Conservation (phyloP, 1,140 invertebrate genomes). For the Tenebrio molitor region DNA sequence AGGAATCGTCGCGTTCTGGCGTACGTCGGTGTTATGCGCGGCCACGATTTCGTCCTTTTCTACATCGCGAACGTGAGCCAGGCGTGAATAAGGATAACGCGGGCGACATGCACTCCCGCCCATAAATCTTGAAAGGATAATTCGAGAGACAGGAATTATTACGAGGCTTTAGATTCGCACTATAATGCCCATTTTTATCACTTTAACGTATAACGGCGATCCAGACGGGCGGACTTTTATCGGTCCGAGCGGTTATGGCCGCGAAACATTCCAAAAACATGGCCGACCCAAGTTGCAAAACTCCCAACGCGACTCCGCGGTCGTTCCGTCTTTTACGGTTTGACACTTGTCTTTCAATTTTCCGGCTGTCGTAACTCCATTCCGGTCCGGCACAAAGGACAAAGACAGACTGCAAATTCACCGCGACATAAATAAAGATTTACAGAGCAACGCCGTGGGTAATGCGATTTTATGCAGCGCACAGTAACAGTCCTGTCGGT, state of each 20-base stretch:
- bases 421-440: too few species aligned
- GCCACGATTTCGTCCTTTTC: constrained; percentile 33
- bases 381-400: too few species aligned
- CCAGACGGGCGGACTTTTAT: constrained; percentile 3
- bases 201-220: constrained; percentile 47
- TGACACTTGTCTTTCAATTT: too few species aligned
- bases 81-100: constrained; percentile 35
- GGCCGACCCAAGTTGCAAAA: background rate
- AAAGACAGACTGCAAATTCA: too few species aligned
- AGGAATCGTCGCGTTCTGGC: constrained; percentile 36
- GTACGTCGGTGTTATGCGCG: constrained; percentile 25
- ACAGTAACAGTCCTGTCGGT: too few species aligned
- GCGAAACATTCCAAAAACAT: too few species aligned
- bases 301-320: background rate
- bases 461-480: too few species aligned
- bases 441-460: too few species aligned
- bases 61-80: constrained; percentile 3
- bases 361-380: too few species aligned
- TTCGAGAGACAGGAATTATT: constrained; percentile 51
- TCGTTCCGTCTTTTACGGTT: too few species aligned
- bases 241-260: too few species aligned
- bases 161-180: constrained; percentile 49
- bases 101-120: constrained; percentile 38
- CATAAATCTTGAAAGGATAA: constrained; percentile 52
- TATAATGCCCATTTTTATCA: constrained; percentile 49